Evolutionary conservation across 2,888 invertebrate species (phyloP).

Genomic region (Branchipolynoe longqiensis): DNA sequence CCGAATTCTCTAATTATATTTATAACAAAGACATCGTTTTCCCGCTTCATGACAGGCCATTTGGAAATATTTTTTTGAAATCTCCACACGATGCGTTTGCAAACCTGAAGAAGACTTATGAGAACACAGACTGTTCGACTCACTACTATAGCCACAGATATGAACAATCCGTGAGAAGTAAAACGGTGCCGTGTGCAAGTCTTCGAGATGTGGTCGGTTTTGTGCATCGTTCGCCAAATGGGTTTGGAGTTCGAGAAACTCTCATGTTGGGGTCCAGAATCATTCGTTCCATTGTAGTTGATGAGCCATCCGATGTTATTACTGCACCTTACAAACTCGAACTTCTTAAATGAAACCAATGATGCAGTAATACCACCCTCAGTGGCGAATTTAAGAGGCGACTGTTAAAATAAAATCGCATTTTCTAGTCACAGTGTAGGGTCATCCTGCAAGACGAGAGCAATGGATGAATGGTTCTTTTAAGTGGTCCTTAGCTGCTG

Average conservation of each 20-base stretch:
- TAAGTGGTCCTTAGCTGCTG: no score
- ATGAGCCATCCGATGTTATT: conserved; percentile 43
- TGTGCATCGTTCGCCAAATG: conserved; percentile 58
- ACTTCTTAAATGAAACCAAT: no score
- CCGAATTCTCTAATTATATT: conserved; percentile 60
- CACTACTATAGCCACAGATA: conserved; percentile 66
- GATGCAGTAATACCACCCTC: no score
- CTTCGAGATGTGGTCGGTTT: conserved; percentile 58
- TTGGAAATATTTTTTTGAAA: conserved; percentile 62
- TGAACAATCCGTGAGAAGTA: conserved; percentile 47
- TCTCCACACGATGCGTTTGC: conserved; percentile 65
- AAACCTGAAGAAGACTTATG: conserved; percentile 62
- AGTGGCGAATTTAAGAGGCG: no score
- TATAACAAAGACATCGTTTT: conserved; percentile 65
- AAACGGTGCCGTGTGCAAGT: conserved; percentile 52
- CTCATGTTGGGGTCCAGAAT: conserved; percentile 48
- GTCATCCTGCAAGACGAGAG: no score
- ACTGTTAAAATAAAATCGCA: no score
- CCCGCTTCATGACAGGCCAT: conserved; percentile 66
- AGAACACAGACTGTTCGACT: conserved; percentile 61
- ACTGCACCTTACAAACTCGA: conserved; percentile 33
- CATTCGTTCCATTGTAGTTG: conserved; percentile 48
- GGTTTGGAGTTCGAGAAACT: conserved; percentile 60
- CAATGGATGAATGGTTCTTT: no score
- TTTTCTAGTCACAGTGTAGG: no score